Evolutionary conservation across 2,888 invertebrate genomes (phyloP).

Genomic region (Volucella inflata): DNA sequence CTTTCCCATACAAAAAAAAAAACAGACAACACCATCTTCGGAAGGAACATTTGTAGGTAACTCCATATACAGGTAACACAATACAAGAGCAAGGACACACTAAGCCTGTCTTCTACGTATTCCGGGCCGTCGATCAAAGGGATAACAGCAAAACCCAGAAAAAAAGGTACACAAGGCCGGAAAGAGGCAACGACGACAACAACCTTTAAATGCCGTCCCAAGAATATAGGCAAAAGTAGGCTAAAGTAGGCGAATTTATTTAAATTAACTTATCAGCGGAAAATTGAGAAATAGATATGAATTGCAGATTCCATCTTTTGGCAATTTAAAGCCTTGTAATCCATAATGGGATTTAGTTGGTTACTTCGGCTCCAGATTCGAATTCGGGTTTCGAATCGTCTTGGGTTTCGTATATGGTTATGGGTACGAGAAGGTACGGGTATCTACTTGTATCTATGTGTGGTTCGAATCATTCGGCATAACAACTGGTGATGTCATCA

Average conservation of each 20-base stretch:
- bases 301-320: slow-evolving; percentile 75
- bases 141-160: slow-evolving; percentile 10
- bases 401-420: no score
- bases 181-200: background rate
- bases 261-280: slow-evolving; percentile 75
- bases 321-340: slow-evolving; percentile 75
- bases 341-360: slow-evolving; percentile 72
- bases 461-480: slow-evolving; percentile 51
- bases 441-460: background rate
- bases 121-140: slow-evolving; percentile 48
- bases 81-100: background rate
- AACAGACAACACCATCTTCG: background rate
- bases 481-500: slow-evolving; percentile 67
- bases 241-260: slow-evolving; percentile 66
- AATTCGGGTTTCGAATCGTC: background rate
- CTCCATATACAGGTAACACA: slow-evolving; percentile 3
- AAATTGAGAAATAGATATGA: slow-evolving; percentile 75
- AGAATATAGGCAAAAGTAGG: background rate
- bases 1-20: background rate
- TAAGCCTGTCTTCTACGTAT: slow-evolving; percentile 46
- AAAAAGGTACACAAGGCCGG: slow-evolving; percentile 10
- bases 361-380: slow-evolving; percentile 8
- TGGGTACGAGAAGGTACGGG: background rate
- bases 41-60: slow-evolving; percentile 14
- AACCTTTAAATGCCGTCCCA: slow-evolving; percentile 5